A percentile compares a stretch with the other conserved stretches of the same genome.
Conservation (phyloP, 2,888 invertebrate genomes). For the Hyppa rectilinea region DNA sequence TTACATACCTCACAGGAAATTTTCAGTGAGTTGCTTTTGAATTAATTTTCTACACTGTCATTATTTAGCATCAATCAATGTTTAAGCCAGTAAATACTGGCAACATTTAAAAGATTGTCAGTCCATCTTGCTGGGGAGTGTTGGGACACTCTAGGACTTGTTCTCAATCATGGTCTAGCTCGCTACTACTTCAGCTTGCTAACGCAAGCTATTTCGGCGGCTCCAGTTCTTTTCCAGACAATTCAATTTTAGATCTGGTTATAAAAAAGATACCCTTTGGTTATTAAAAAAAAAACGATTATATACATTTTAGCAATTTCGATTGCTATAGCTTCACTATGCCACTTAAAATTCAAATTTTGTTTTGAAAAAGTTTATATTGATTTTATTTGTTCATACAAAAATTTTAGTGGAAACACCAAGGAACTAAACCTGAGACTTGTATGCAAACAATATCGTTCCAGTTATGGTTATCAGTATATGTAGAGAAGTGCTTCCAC, state of each 20-base stretch:
- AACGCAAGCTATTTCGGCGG: background rate
- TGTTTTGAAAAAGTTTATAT: background rate
- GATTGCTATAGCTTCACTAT: background rate
- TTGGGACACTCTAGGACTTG: background rate
- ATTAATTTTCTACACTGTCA: background rate
- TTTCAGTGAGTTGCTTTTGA: constrained; percentile 91
- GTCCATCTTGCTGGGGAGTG: background rate
- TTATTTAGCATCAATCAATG: background rate
- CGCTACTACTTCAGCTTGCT: background rate
- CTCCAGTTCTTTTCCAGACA: background rate
- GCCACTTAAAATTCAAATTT: background rate
- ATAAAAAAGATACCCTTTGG: background rate
- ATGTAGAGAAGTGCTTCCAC: background rate
- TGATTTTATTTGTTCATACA: background rate
- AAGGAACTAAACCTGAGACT: background rate
- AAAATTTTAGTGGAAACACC: background rate
- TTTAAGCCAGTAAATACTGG: background rate
- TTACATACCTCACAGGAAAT: constrained; percentile 95
- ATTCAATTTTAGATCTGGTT: background rate
- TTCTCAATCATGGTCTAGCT: background rate
- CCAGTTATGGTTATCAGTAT: background rate
- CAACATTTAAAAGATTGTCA: background rate
- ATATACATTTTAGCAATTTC: background rate
- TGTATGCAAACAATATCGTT: background rate
- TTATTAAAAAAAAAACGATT: background rate